phyloP scores from a whole-genome alignment of 2,888 invertebrate species.

The Pilophorus perplexus region DNA sequence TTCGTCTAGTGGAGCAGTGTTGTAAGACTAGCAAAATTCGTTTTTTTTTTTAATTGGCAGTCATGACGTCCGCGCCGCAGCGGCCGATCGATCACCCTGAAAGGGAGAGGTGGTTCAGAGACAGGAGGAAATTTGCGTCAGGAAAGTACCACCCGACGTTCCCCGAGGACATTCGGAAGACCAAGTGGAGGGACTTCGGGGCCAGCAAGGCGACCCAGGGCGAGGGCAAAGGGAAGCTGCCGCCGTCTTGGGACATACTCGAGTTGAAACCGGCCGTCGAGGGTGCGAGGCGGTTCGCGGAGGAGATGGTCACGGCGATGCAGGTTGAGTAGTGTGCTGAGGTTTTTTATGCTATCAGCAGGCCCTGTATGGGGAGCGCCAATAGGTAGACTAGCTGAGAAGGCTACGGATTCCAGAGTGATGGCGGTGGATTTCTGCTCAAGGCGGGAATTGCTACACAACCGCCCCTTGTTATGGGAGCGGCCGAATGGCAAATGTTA shows the following conservation, averaged over 20 bases:
- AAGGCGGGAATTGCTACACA: too few relatives aligned
- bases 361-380: too few relatives aligned
- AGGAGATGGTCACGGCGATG: constrained; percentile 12
- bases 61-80: background rate
- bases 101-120: background rate
- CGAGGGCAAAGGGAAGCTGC: background rate
- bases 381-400: too few relatives aligned
- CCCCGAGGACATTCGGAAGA: background rate
- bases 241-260: constrained; percentile 24
- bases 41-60: too few relatives aligned
- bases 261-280: constrained; percentile 14
- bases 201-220: constrained; percentile 17
- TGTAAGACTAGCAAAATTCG: too few relatives aligned
- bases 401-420: too few relatives aligned
- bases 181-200: constrained; percentile 23
- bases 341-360: too few relatives aligned
- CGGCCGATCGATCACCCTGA: constrained; percentile 3
- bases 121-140: background rate
- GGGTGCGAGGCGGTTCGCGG: constrained; percentile 5
- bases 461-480: too few relatives aligned
- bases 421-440: too few relatives aligned
- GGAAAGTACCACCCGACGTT: constrained; percentile 5
- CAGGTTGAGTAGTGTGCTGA: too few relatives aligned
- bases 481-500: too few relatives aligned
- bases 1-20: too few relatives aligned